Base-by-base conservation (phyloP, 1,140 invertebrate genomes). In the Helicoverpa zea region DNA sequence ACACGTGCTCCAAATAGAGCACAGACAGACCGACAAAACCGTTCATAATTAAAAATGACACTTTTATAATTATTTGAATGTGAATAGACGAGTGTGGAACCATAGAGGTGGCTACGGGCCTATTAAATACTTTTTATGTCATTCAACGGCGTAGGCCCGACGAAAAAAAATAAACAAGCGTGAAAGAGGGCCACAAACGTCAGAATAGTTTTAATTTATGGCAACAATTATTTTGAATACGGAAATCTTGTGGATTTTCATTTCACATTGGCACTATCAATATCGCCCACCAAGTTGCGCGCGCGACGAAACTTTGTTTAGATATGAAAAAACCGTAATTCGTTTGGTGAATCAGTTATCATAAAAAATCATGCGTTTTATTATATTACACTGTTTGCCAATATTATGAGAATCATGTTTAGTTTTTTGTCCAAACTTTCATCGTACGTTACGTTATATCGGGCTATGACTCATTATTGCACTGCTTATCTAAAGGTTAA, bases 21-120 rank as follows among this genome's bases (percentile, higher is more conserved):
- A 90, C 79, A 84, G 84, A 83, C 29, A 70, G 9, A 29, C 76
- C 76, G 66, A 73, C 77, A 79, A 90, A 88, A 87, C 64, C 87
- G 86, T 88, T 87, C 87, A 87, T 90, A 92, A 94, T 94, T 87
- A 90, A 84, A 88, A 90, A 86, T 91, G 91, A 92, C 90, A 92
- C 74, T 88, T 89, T 87, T 88, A 88, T 93, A 92, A 93, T 93
- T 91, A 83, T 86, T 80, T 82, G 74, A 81, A 83, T 84, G 68
- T 87, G 86, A 87, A 88, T 82, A 86, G 81, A 30, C 49, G 54
- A 66, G 68, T 75, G 83, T 70, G 68, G 16, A 77, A 49, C 47
- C 58, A 23, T 4, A 61, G 68, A 68, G 70, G 81, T 66, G 76
- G 35, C 47, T 87, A 75, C 74, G 79, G 59, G 18, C 79, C 80